Percentiles rank a stretch among this genome's conserved stretches.
phyloP scores from a whole-genome alignment of 2,888 invertebrate genomes.

The Polymixis flavicincta region DNA sequence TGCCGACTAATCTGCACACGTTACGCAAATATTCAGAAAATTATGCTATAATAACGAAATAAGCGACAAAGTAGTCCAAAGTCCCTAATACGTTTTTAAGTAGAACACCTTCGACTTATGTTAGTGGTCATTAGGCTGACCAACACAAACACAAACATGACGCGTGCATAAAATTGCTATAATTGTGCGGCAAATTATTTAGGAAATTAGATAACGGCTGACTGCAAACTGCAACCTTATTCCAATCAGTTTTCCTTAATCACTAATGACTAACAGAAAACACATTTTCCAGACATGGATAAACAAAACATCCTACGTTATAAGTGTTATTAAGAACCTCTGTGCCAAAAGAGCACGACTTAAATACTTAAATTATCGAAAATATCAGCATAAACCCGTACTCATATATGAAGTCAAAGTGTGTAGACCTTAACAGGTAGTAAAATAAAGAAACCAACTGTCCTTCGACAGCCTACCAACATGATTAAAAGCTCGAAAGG shows the following conservation, averaged over 20 bases:
- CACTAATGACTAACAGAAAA: conserved; percentile 16
- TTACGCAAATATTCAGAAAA: conserved; percentile 65
- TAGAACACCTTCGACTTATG: conserved; percentile 61
- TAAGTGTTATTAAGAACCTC: neutral
- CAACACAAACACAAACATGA: conserved; percentile 50
- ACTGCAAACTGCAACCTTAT: conserved; percentile 27
- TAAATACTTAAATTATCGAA: conserved; percentile 26
- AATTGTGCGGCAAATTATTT: conserved; percentile 49
- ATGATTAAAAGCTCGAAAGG: conserved; percentile 64
- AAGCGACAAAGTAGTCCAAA: conserved; percentile 54
- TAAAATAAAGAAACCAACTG: conserved; percentile 70
- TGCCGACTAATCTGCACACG: conserved; percentile 30
- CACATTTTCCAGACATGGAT: conserved; percentile 8
- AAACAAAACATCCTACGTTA: neutral
- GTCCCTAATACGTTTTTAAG: conserved; percentile 68
- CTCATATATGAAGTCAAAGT: conserved; percentile 36
- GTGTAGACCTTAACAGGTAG: conserved; percentile 54
- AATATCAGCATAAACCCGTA: conserved; percentile 53
- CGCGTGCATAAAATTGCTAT: conserved; percentile 55
- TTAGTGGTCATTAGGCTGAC: conserved; percentile 45
- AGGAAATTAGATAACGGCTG: conserved; percentile 51
- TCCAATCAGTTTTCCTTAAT: conserved; percentile 38
- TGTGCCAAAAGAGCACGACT: conserved; percentile 12
- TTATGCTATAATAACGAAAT: conserved; percentile 43
- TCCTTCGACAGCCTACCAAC: conserved; percentile 73